Base-by-base conservation (phyloP, 2,888 invertebrate species). In the Lobophora halterata region DNA sequence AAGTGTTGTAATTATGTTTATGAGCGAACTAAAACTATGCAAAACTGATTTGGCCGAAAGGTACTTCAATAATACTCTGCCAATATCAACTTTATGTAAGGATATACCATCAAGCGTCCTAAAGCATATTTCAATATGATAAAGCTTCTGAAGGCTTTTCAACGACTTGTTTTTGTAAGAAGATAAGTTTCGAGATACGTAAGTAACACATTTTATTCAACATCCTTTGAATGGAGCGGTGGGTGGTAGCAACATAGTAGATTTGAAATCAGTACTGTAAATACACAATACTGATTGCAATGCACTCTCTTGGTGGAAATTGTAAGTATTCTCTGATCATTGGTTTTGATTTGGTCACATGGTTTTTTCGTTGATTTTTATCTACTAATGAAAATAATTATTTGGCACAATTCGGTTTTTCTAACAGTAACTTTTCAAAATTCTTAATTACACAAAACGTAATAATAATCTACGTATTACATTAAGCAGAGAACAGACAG, bases 371-470 rank as follows among this genome's bases (percentile, higher is more conserved):
- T 31, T 23, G 27, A 21, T 44, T 48, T 41, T 44, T 25, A 34
- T 38, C 4, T 35, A 54, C 40, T 52, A 54, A 49, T 48, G 20
- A 23, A 33, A 38, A 33, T 27, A 33, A 41, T 47, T 36, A 40
- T 37, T 43, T 55, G 49, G 51, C 40, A 39, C 40, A 37, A 19
- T 33, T 35, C 31, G 20, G 27, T 43, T 29, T 45, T 44, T 50
- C 38, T 49, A 53, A 46, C 41, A 51, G 33, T 49, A 49, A 42
- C 38, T 30, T 34, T 52, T 52, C 40, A 28, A 61, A 58, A 63
- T 58, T 58, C 5, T 13, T 26, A 13, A 10, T 26, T 23, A 5
- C 11, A 11, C 17, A 9, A 12, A 21, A 5, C 13, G 2, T 7
- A 5, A 13, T 7, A 3, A 3, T 12, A 13, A n/a, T n/a, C n/a